Conservation (phyloP, 1,140 invertebrate genomes). For the Megalonaias nervosa region DNA sequence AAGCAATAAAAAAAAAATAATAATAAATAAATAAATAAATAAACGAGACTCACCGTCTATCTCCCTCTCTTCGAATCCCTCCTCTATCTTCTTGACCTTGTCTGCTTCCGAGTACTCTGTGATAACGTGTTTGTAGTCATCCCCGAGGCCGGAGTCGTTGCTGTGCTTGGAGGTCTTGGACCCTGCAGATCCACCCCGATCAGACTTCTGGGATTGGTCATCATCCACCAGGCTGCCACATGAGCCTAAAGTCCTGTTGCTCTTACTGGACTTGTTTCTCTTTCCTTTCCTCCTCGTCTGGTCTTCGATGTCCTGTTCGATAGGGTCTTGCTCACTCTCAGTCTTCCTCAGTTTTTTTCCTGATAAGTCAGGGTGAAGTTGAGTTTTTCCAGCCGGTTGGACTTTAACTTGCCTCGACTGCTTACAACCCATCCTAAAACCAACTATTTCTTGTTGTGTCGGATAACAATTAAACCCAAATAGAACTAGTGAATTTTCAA, state of each 20-base stretch:
- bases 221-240: constrained; percentile 33
- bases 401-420: constrained; percentile 30
- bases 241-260: constrained; percentile 27
- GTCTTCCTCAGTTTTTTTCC: constrained; percentile 2
- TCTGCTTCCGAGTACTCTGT: constrained; percentile 54
- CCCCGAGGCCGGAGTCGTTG: constrained; percentile 47
- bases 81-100: constrained; percentile 46
- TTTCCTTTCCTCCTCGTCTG: constrained; percentile 11
- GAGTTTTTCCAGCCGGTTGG: constrained; percentile 24
- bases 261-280: constrained; percentile 18
- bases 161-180: constrained; percentile 58
- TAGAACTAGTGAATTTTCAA: too few relatives aligned
- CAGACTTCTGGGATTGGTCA: constrained; percentile 19
- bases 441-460: too few relatives aligned
- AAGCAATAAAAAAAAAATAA: too few relatives aligned
- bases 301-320: constrained; percentile 11
- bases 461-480: too few relatives aligned
- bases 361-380: not conserved
- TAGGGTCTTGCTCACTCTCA: constrained; percentile 12
- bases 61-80: constrained; percentile 39
- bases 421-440: constrained; percentile 27
- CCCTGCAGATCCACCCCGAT: constrained; percentile 54
- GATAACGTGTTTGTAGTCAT: constrained; percentile 47
- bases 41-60: too few relatives aligned
- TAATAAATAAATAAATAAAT: too few relatives aligned